These are phyloP conservation scores for Eubasilissa regina DNA, from an alignment of 1,140 invertebrate genomes.

Conservation along the genomic window DNA sequence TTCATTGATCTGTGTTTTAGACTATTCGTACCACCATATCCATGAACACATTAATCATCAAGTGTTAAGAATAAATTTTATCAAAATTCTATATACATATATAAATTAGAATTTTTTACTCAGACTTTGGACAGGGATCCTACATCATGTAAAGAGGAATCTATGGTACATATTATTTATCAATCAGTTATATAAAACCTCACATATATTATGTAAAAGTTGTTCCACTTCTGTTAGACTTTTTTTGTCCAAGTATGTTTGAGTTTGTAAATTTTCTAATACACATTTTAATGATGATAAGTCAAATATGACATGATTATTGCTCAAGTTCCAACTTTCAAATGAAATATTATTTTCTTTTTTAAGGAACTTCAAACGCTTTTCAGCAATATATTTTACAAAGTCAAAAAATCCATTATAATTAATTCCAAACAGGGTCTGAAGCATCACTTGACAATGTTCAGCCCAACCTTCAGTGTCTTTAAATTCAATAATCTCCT, in stretches of 20 bases:
- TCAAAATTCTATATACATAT: no score
- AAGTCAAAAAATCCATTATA: constrained; percentile 81
- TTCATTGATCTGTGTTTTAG: no score
- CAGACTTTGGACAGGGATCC: no score
- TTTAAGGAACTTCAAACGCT: constrained; percentile 67
- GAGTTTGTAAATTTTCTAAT: constrained; percentile 26
- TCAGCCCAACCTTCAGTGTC: constrained; percentile 80
- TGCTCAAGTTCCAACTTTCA: constrained; percentile 43
- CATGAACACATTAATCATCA: no score
- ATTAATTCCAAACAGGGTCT: constrained; percentile 88
- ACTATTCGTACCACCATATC: no score
- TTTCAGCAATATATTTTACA: constrained; percentile 76
- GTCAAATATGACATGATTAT: constrained; percentile 53
- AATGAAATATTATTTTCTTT: constrained; percentile 33
- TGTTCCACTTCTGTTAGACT: neutral
- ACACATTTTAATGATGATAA: constrained; percentile 40
- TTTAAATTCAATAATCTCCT: constrained; percentile 85
- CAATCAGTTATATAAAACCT: neutral
- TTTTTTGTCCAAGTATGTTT: constrained; percentile 33
- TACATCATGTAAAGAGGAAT: no score
- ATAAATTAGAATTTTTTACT: no score
- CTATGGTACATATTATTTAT: neutral
- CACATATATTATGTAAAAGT: constrained; percentile 20
- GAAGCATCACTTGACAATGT: constrained; percentile 87
- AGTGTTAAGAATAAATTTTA: no score